A percentile compares a stretch with the other conserved stretches of the same genome.
These are phyloP conservation scores for Penaeus vannamei DNA, from an alignment of 1,140 invertebrate species.

Conservation along the genomic window DNA sequence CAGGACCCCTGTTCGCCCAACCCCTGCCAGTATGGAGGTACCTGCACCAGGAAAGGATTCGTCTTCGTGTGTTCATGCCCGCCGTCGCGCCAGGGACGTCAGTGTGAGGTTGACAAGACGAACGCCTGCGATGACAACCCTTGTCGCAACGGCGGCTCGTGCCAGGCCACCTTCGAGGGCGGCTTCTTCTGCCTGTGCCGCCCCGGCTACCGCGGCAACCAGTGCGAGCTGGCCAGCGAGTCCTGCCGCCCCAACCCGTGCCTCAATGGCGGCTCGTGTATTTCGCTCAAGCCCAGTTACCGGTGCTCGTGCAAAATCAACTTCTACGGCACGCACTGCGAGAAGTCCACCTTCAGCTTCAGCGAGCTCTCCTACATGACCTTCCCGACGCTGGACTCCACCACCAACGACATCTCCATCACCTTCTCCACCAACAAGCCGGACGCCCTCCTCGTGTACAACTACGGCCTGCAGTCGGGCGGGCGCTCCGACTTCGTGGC, in stretches of 20 bases:
- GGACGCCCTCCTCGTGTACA: constrained; percentile 89
- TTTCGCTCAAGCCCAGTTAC: constrained; percentile 84
- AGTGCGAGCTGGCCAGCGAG: constrained; percentile 86
- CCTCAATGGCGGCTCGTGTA: constrained; percentile 86
- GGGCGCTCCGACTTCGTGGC: constrained; percentile 94
- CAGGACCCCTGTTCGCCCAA: constrained; percentile 93
- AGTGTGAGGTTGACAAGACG: constrained; percentile 87
- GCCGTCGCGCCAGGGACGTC: constrained; percentile 82
- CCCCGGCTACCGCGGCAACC: constrained; percentile 88
- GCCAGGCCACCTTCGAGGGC: constrained; percentile 87
- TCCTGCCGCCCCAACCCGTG: constrained; percentile 93
- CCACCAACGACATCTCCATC: constrained; percentile 91
- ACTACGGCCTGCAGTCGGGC: constrained; percentile 87
- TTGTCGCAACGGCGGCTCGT: constrained; percentile 91
- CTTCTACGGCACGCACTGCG: constrained; percentile 91
- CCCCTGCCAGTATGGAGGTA: constrained; percentile 86
- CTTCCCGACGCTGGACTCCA: constrained; percentile 86
- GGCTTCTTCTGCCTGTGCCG: constrained; percentile 92
- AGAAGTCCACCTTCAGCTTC: constrained; percentile 91
- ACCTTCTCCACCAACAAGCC: constrained; percentile 92
- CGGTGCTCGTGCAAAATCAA: constrained; percentile 87
- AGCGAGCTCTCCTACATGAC: constrained; percentile 90
- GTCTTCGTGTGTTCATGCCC: constrained; percentile 89
- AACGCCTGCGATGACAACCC: constrained; percentile 87
- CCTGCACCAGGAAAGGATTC: constrained; percentile 85